Base-by-base conservation (phyloP, 2,888 invertebrate genomes). In the Meghimatium bilineatum region DNA sequence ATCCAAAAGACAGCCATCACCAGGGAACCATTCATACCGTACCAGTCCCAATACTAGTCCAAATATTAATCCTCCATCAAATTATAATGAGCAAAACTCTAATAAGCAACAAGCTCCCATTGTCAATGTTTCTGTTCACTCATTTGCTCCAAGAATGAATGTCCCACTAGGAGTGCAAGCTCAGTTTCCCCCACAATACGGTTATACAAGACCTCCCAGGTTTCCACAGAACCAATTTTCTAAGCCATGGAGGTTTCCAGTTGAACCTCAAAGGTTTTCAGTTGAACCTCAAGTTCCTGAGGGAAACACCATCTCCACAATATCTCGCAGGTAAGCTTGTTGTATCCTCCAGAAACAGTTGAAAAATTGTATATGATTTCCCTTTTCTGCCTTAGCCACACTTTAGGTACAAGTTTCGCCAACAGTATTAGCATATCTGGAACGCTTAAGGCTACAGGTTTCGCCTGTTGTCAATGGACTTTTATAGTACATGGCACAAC, bases 251-350 rank as follows among this genome's bases (percentile, higher is more conserved):
- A 72, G 82, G 36, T 67, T 5, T n/a, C 2, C 20, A 17, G 3
- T n/a, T 34, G 82, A 76, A n/a, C 75, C 75, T 12, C 76, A 76
- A 76, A 72, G 82, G 36, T 67, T 5, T n/a, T 1, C 20, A 17
- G 3, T n/a, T 34, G 82, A 67, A 23, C 44, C 34, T 1, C 20
- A 29, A 10, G 8, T 0, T 63, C 23, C 14, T 60, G 63, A 60
- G 56, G 38, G n/a, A 60, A 74, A 26, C n/a, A 36, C 80, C 6
- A 80, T 80, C 52, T 52, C 71, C 20, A 80, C 80, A 32, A 80
- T 80, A 56, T 71, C 69, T 36, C 69, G 80, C 69, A 71, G 80
- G 80, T 80, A 71, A 49, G 52, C 29, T 10, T 63, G 6, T 14
- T 8, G 8, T 49, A 17, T 49, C 17, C 49, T 49, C 8, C 49